Evolutionary conservation across 1,140 invertebrate species (phyloP).

Genomic region (Caenorhabditis remanei): DNA sequence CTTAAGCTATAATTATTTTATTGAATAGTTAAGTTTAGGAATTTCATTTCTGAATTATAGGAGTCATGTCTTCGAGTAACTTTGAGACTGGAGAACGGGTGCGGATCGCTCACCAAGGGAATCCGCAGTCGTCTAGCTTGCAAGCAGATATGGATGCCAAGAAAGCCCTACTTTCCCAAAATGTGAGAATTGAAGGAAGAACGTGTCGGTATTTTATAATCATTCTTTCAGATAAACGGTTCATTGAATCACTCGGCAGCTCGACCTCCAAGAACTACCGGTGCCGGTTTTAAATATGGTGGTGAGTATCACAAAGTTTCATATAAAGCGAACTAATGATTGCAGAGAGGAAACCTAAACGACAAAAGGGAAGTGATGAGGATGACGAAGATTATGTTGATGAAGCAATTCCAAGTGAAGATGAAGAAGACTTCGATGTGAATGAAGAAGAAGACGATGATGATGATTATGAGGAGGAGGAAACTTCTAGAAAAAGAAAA

Average conservation of each 20-base stretch:
- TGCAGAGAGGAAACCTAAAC: conserved; percentile 15
- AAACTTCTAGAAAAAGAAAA: not conserved
- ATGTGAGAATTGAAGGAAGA: not conserved
- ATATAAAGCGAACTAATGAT: not conserved
- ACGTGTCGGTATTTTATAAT: not conserved
- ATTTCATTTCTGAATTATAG: not conserved
- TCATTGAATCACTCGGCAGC: conserved; percentile 11
- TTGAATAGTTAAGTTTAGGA: not conserved
- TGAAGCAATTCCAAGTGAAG: conserved; percentile 33
- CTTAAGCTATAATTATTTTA: not conserved
- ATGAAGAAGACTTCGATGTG: conserved; percentile 40
- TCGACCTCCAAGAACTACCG: conserved; percentile 32
- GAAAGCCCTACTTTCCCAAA: conserved; percentile 24
- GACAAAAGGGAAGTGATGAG: conserved; percentile 37
- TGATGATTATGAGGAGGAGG: conserved; percentile 46
- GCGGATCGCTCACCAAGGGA: conserved; percentile 12
- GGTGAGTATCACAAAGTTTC: not conserved
- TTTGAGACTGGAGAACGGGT: conserved; percentile 43
- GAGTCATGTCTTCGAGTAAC: conserved; percentile 28
- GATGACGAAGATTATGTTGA: conserved; percentile 42
- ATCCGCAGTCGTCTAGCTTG: conserved; percentile 41
- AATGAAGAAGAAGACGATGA: conserved; percentile 18
- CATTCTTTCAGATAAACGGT: not conserved
- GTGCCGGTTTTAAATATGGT: not conserved
- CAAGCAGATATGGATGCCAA: conserved; percentile 47